These are phyloP conservation scores for Falco columbarius DNA, from an alignment of 2,797 vertebrate species.

Conservation along the genomic window DNA sequence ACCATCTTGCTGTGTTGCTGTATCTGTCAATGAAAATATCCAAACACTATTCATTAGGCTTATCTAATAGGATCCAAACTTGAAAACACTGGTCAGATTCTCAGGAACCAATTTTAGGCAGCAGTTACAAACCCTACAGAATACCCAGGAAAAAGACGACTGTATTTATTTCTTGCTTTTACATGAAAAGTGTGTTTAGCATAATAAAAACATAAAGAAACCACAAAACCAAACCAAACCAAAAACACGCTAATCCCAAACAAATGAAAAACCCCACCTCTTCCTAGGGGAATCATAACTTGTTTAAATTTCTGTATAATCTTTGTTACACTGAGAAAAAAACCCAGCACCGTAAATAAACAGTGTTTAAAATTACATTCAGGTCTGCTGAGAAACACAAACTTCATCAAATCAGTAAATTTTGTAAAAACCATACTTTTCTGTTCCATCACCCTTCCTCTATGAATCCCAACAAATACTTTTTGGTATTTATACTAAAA, in stretches of 20 bases:
- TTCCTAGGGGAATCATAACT: neutral
- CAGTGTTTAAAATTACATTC: neutral
- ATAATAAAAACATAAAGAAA: neutral
- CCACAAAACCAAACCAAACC: neutral
- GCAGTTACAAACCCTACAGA: neutral
- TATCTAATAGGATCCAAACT: neutral
- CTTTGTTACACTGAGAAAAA: neutral
- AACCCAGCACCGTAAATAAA: neutral
- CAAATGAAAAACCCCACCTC: neutral
- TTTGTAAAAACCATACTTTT: neutral
- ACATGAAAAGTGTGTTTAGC: neutral
- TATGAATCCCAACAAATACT: neutral
- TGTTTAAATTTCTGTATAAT: neutral
- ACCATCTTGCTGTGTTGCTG: neutral
- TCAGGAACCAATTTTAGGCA: neutral
- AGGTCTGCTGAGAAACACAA: neutral
- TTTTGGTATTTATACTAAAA: neutral
- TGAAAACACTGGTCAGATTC: neutral
- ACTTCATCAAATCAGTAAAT: neutral
- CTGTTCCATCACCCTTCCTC: neutral
- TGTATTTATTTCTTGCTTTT: neutral
- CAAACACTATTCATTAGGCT: neutral
- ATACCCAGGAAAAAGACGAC: neutral
- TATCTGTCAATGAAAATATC: neutral
- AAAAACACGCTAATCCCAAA: neutral